These are phyloP conservation scores for Himalopsyche phryganea DNA, from an alignment of 1,140 invertebrate species.

Conservation along the genomic window DNA sequence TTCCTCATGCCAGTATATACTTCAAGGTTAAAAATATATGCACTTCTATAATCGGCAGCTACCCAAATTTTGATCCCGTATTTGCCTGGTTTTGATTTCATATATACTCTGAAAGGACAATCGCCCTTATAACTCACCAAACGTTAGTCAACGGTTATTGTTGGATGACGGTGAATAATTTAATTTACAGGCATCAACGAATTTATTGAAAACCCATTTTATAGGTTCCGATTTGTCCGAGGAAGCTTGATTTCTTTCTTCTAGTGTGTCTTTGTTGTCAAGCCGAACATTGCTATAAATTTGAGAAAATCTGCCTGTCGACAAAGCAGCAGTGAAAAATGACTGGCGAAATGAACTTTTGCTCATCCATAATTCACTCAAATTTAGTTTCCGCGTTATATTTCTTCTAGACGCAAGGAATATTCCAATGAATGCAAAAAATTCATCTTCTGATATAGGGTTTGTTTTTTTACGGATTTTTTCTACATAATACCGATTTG, in stretches of 20 bases:
- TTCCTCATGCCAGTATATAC: constrained; percentile 6
- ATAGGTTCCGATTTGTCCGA: constrained; percentile 3
- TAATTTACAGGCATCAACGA: background rate
- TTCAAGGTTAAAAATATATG: constrained; percentile 1
- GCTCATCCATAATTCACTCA: constrained; percentile 9
- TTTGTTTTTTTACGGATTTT: too few relatives aligned
- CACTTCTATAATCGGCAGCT: constrained; percentile 32
- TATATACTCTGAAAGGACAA: constrained; percentile 33
- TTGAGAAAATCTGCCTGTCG: background rate
- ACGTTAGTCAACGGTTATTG: constrained; percentile 31
- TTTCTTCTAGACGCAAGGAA: constrained; percentile 3
- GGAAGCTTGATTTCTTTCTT: background rate
- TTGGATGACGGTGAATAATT: constrained; percentile 16
- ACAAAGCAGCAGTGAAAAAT: constrained; percentile 2
- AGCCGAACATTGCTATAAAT: background rate
- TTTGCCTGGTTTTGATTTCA: constrained; percentile 38
- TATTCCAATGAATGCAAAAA: constrained; percentile 1
- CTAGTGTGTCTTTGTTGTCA: background rate
- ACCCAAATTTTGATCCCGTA: constrained; percentile 41
- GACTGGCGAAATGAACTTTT: background rate
- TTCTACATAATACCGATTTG: too few relatives aligned
- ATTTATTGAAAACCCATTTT: background rate
- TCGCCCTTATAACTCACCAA: constrained; percentile 31
- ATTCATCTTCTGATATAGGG: too few relatives aligned
- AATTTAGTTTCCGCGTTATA: background rate